Conservation (phyloP, 2,797 vertebrate genomes). For the Diceros bicornis region DNA sequence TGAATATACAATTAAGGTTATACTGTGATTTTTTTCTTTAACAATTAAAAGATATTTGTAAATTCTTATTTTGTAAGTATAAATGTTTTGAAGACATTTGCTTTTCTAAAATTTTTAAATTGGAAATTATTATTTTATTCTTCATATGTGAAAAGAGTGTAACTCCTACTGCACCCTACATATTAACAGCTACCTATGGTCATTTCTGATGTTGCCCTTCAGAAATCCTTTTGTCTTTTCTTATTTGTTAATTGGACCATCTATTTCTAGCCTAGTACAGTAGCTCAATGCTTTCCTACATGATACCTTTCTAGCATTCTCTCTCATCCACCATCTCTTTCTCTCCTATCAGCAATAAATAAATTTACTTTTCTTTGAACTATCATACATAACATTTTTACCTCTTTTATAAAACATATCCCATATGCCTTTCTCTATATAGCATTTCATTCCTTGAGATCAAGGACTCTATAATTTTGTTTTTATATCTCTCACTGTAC, state of each 20-base stretch:
- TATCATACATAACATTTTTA: background rate
- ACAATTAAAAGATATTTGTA: background rate
- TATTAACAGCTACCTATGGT: background rate
- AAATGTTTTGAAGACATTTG: background rate
- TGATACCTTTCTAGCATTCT: constrained; percentile 31
- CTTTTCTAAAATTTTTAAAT: background rate
- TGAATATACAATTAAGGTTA: constrained; percentile 6
- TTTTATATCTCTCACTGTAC: constrained; percentile 15
- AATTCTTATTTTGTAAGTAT: constrained; percentile 48
- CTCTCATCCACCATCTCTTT: background rate
- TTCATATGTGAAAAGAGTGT: background rate
- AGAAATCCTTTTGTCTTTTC: constrained; percentile 36
- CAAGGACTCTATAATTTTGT: background rate
- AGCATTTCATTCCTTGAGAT: background rate
- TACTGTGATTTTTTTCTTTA: background rate
- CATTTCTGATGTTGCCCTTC: constrained; percentile 31
- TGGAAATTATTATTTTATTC: background rate
- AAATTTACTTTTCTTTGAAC: constrained; percentile 57
- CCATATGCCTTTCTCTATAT: background rate
- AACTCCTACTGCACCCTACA: background rate
- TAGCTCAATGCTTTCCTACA: background rate
- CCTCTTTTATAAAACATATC: constrained; percentile 3
- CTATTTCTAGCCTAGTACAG: constrained; percentile 21
- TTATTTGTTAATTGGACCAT: background rate
- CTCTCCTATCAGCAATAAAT: background rate